These are phyloP conservation scores for Aplocera efformata DNA, from an alignment of 2,888 invertebrate species.

Conservation along the genomic window DNA sequence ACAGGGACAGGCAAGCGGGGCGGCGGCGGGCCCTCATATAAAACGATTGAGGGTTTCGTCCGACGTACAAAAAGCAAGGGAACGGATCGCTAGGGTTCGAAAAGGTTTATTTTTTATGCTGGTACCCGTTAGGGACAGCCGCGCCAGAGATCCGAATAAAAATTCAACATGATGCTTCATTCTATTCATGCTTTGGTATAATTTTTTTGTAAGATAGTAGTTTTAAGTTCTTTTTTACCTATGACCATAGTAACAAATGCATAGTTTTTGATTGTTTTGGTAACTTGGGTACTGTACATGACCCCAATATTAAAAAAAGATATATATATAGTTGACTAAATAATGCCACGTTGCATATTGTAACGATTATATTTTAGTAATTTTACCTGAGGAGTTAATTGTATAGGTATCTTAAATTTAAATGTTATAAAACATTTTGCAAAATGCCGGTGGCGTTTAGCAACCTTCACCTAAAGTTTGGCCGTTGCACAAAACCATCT, in stretches of 20 bases:
- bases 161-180: conserved; percentile 5
- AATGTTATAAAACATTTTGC: conserved; percentile 7
- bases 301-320: too few relatives aligned
- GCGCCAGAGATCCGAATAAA: conserved; percentile 14
- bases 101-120: conserved; percentile 62
- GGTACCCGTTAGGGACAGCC: conserved; percentile 33
- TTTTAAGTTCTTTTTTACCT: too few relatives aligned
- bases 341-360: too few relatives aligned
- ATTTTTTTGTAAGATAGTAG: too few relatives aligned
- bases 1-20: conserved; percentile 35
- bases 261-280: too few relatives aligned
- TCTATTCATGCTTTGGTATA: too few relatives aligned
- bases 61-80: conserved; percentile 63
- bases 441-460: conserved; percentile 10
- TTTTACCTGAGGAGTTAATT: too few relatives aligned
- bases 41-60: conserved; percentile 39
- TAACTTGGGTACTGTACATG: too few relatives aligned
- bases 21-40: conserved; percentile 45
- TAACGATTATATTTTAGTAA: too few relatives aligned
- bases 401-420: too few relatives aligned
- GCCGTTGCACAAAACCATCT: conserved; percentile 17
- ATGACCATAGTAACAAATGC: too few relatives aligned
- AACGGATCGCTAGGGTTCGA: conserved; percentile 48
- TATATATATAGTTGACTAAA: too few relatives aligned
- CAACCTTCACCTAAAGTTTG: conserved; percentile 17